Evolutionary conservation across 2,888 invertebrate genomes (phyloP).

Genomic region (Calephelis perditalis): DNA sequence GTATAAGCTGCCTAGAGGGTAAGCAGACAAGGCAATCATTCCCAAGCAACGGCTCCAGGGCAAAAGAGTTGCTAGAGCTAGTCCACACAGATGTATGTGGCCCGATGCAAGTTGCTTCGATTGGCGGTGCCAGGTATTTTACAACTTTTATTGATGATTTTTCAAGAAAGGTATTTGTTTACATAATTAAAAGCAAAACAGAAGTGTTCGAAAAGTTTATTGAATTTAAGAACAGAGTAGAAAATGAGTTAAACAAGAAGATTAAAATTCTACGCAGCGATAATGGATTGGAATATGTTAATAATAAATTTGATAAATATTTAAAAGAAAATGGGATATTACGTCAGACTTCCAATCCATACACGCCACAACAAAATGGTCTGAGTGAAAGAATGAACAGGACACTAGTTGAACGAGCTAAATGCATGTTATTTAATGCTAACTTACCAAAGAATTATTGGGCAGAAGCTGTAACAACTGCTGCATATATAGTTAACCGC

Average conservation of each 20-base stretch:
- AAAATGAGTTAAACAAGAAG: slow-evolving; percentile 24
- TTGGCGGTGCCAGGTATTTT: slow-evolving; percentile 22
- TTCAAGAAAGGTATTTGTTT: slow-evolving; percentile 20
- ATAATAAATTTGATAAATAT: slow-evolving; percentile 19
- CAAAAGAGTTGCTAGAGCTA: slow-evolving; percentile 31
- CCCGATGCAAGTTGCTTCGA: slow-evolving; percentile 6
- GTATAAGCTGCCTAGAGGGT: slow-evolving; percentile 24
- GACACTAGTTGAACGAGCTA: slow-evolving; percentile 20
- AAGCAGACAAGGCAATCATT: slow-evolving; percentile 26
- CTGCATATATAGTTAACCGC: not conserved
- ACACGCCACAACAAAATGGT: slow-evolving; percentile 40
- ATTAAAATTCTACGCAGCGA: slow-evolving; percentile 18
- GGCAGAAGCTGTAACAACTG: slow-evolving; percentile 5
- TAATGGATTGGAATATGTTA: slow-evolving; percentile 24
- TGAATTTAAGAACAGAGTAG: slow-evolving; percentile 24
- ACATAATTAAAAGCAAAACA: slow-evolving; percentile 22
- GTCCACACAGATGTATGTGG: slow-evolving; percentile 27
- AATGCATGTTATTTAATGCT: slow-evolving; percentile 15
- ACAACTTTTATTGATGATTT: slow-evolving; percentile 26
- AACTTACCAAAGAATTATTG: not conserved
- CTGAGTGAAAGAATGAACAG: slow-evolving; percentile 22
- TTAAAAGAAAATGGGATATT: slow-evolving; percentile 32
- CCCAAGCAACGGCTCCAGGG: slow-evolving; percentile 21
- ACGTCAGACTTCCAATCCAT: slow-evolving; percentile 35
- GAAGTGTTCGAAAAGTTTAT: slow-evolving; percentile 21